Conservation (phyloP, 1,140 invertebrate species). For the Linepithema humile region DNA sequence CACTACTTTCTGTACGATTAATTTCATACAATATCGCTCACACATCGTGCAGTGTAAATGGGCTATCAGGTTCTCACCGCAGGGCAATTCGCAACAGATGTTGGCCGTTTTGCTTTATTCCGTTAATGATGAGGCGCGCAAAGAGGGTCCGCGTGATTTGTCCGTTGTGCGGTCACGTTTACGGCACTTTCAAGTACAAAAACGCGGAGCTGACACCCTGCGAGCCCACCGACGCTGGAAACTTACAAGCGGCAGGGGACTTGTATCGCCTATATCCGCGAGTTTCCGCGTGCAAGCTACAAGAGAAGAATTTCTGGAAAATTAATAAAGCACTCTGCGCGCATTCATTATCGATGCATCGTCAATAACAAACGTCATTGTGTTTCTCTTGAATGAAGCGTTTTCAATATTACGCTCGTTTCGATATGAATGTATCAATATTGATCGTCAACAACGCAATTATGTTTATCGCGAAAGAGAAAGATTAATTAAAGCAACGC, state of each 20-base stretch:
- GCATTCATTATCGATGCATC: neutral
- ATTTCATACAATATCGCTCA: neutral
- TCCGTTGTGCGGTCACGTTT: conserved; percentile 49
- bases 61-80: neutral
- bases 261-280: conserved; percentile 15
- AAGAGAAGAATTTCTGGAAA: neutral
- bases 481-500: conserved; percentile 35
- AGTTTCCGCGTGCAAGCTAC: conserved; percentile 10
- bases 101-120: conserved; percentile 59
- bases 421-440: conserved; percentile 25
- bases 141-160: conserved; percentile 54
- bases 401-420: neutral
- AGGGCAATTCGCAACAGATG: conserved; percentile 35
- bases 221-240: conserved; percentile 23
- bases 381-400: neutral
- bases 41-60: too few species aligned
- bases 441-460: conserved; percentile 14
- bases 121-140: conserved; percentile 59
- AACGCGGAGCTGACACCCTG: conserved; percentile 33
- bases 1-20: neutral
- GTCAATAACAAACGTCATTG: conserved; percentile 12
- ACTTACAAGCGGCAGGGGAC: conserved; percentile 14
- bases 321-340: conserved; percentile 17
- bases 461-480: neutral
- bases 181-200: conserved; percentile 49